Evolutionary conservation across 2,113 vertebrate genomes (phyloP).

Genomic region (Galbula dea): DNA sequence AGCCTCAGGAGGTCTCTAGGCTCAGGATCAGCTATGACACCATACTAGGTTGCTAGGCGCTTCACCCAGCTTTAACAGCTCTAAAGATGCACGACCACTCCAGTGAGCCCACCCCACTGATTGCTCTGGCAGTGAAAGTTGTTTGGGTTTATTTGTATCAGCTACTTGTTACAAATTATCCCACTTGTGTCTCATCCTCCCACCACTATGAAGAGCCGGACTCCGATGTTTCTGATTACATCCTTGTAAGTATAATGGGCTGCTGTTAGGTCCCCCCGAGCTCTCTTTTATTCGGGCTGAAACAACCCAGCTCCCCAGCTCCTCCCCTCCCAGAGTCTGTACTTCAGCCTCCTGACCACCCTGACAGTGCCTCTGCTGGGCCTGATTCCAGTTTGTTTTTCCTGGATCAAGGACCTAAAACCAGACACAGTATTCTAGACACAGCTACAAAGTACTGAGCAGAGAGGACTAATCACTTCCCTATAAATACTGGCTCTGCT

Average conservation of each 20-base stretch:
- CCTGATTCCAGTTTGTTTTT: not conserved
- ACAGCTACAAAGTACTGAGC: not conserved
- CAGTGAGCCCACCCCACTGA: not conserved
- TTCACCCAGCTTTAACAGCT: not conserved
- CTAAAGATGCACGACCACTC: not conserved
- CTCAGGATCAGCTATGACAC: not conserved
- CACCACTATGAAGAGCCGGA: not conserved
- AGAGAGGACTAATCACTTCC: not conserved
- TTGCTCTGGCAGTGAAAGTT: not conserved
- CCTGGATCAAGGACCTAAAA: not conserved
- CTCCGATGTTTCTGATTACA: fast-evolving
- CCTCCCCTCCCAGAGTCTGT: not conserved
- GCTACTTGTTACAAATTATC: not conserved
- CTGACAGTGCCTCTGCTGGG: fast-evolving
- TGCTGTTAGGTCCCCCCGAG: not conserved
- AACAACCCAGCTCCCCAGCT: not conserved
- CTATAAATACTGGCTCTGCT: not conserved
- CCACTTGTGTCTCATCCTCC: not conserved
- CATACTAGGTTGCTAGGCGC: not conserved
- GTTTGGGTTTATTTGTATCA: not conserved
- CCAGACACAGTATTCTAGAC: not conserved
- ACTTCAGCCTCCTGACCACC: not conserved
- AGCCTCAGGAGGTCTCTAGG: not conserved
- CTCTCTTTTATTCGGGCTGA: not conserved
- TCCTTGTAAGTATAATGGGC: not conserved